Percentiles rank a stretch among this genome's conserved stretches.
Conservation (phyloP, 2,113 vertebrate genomes). For the Mugil cephalus region DNA sequence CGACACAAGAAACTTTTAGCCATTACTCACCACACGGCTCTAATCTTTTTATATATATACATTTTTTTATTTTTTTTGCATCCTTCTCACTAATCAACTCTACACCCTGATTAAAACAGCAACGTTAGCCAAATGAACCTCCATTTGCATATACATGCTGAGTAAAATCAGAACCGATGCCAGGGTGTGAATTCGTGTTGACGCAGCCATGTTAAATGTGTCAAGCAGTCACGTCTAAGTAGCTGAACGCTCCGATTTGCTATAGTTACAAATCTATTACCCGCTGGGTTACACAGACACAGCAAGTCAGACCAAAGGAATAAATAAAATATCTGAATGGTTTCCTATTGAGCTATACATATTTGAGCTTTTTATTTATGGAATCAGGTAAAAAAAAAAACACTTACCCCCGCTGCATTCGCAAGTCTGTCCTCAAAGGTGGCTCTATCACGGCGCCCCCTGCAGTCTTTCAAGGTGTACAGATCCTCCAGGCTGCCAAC, state of each 20-base stretch:
- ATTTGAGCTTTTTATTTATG: conserved; percentile 28
- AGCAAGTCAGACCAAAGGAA: conserved; percentile 43
- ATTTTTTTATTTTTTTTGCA: conserved; percentile 22
- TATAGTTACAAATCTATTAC: conserved; percentile 74
- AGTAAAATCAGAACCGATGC: conserved; percentile 77
- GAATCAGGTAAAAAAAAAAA: conserved; percentile 4
- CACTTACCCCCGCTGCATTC: conserved; percentile 62
- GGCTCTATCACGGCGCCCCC: conserved; percentile 72
- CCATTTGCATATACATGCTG: conserved; percentile 82
- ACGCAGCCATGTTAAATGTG: conserved; percentile 71
- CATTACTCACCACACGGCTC: conserved; percentile 57
- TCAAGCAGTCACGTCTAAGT: conserved; percentile 74
- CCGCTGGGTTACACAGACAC: conserved; percentile 70
- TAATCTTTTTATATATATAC: conserved; percentile 7
- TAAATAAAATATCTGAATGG: conserved; percentile 4
- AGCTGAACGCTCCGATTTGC: conserved; percentile 74
- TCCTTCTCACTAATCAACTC: conserved; percentile 75
- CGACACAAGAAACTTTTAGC: conserved; percentile 63
- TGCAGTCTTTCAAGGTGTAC: conserved; percentile 72
- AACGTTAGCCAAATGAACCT: conserved; percentile 72
- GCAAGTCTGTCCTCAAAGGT: conserved; percentile 59
- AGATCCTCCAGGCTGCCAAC: conserved; percentile 72
- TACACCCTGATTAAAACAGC: conserved; percentile 77
- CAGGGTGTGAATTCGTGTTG: conserved; percentile 74
- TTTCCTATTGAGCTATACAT: too few relatives aligned